Percentiles rank a stretch among this genome's conserved stretches.
phyloP scores from a whole-genome alignment of 2,888 invertebrate genomes.

The Timema cristinae region DNA sequence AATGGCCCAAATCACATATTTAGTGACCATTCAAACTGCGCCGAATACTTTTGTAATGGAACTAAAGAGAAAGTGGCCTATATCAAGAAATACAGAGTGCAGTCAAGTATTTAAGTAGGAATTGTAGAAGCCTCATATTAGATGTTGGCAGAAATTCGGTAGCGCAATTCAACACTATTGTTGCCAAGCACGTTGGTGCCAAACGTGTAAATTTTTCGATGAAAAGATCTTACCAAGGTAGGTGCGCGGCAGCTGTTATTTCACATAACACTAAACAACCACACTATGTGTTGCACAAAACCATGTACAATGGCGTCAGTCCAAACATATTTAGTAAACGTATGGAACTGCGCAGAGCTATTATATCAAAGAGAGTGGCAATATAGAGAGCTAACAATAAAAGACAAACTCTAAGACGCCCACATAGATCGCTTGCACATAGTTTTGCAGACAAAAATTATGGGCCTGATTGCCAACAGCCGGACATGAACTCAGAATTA shows the following conservation, averaged over 20 bases:
- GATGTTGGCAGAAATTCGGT: slow-evolving; percentile 23
- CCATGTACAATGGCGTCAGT: not conserved
- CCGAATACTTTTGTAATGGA: slow-evolving; percentile 20
- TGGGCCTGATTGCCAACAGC: slow-evolving; percentile 1
- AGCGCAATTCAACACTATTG: slow-evolving; percentile 17
- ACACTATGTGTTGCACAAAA: not conserved
- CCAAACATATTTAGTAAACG: not conserved
- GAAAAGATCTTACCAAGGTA: slow-evolving; percentile 20
- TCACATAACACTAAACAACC: slow-evolving; percentile 17
- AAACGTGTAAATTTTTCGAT: slow-evolving; percentile 24
- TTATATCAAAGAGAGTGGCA: not conserved
- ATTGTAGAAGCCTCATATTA: slow-evolving; percentile 21
- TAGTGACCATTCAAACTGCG: slow-evolving; percentile 23
- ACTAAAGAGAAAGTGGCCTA: not conserved
- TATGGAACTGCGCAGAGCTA: not conserved
- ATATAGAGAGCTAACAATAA: not conserved
- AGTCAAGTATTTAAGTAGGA: slow-evolving; percentile 14
- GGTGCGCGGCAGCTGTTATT: slow-evolving; percentile 21
- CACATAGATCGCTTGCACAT: not conserved
- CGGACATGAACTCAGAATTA: not conserved
- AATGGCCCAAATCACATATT: slow-evolving; percentile 28
- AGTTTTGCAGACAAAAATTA: not conserved
- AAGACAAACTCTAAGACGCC: not conserved
- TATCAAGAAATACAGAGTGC: slow-evolving; percentile 24
- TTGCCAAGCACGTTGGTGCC: slow-evolving; percentile 22